Evolutionary conservation across 2,888 invertebrate genomes (phyloP), one percentile per base, ranked within the genome.

Genomic region (Unio delphinus): DNA sequence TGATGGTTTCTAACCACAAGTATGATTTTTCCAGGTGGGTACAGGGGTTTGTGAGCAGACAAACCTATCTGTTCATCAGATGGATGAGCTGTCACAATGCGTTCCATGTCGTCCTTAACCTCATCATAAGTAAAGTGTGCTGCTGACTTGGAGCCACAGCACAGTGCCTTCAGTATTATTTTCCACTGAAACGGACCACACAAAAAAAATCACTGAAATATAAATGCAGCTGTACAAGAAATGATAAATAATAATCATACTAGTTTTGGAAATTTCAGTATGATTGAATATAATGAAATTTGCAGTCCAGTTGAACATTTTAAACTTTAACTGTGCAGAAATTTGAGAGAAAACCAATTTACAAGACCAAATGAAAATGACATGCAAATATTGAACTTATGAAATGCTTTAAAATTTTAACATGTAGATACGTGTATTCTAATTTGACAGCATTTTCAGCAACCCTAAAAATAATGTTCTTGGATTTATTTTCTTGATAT

Each of bases 1-100:
- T 95, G 95, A 91, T 96, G 95, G 90, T 95, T 95, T 71, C 95
- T 91, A 65, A 96, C 95, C 64, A 96, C 93, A 88, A 96, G 96
- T 74, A 96, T 94, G 81, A 96, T 95, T 85, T 93, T 92, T 11
- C 96, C 96, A 6, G 96, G 96, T 68, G 95, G 95, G 90, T 94
- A 96, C 64, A 96, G 91, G 0, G 95, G 95, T 84, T 94, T 93
- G 90, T 95, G 95, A 54, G 85, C 83, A 26, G 88, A 86, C n/a
- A 95, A 92, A 69, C 95, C 94, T 86, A 95, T 95, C 77, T 93
- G 93, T 77, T 89, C 86, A 80, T 91, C 91, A 57, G 86, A 86
- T 3, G 90, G 90, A 77, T 90, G 90, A 8, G 87, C 86, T 26
- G 86, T 86, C 3, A 83, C 83, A 65, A 85, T 81, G 23, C 86